Base-by-base conservation (phyloP, 2,113 vertebrate genomes). In the Athene cunicularia region DNA sequence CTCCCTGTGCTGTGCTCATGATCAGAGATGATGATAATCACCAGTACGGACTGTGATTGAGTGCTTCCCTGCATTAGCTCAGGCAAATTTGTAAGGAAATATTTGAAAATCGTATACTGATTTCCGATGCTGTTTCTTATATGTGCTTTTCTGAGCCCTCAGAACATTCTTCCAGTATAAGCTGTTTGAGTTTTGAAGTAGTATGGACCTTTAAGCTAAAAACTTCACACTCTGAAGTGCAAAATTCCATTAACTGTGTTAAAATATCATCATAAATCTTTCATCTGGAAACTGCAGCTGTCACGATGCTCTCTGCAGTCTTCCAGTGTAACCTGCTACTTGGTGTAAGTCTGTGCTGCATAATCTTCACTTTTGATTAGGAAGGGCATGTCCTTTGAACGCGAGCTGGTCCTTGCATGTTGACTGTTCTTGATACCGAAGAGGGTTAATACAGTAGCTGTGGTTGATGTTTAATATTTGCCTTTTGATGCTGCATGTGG, bases 101-200 rank as follows among this genome's bases (percentile, higher is more conserved):
- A 11, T 0, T 55, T 76, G 87, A 15, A 17, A 68, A 26, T 0
- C 21, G 37, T 24, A 1, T 14, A 14, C 45, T 1, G 2, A 27
- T 52, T 81, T 27, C 32, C 18, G n/a, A 3, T 6, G 17, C 35
- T 27, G 14, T 15, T 75, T 13, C 2, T 2, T 2, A 0, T 2
- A 0, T n/a, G 21, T 41, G 63, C 53, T 75, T 60, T 76, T 35
- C 64, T 26, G 56, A 33, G 6, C 67, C 55, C 77, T 23, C 67
- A 8, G 56, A 63, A 22, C 22, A 0, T 77, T 76, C 82, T 86
- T 95, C 68, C 70, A 53, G 3, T 63, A 41, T 5, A 4, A 96
- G 32, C 83, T 47, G 37, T 27, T 50, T 47, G 50, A 33, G 45
- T 82, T 97, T 21, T 47, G 59, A 59, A 91, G 81, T 49, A 53